Evolutionary conservation across 2,797 vertebrate genomes (phyloP).

Genomic region (Eutrigla gurnardus): DNA sequence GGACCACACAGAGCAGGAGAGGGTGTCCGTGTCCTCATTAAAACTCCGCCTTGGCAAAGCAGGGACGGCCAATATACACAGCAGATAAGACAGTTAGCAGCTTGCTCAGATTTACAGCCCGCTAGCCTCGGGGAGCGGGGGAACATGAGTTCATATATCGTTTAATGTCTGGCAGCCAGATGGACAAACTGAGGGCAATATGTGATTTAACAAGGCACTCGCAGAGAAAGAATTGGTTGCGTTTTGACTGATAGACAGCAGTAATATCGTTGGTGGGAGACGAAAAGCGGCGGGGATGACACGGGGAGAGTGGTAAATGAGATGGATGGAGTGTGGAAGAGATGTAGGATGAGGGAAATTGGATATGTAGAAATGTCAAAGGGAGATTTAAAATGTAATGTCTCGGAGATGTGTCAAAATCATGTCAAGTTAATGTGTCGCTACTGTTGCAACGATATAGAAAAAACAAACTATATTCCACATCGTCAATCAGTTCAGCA

Average conservation of each 20-base stretch:
- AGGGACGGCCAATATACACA: constrained; percentile 66
- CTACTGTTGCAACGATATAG: constrained; percentile 34
- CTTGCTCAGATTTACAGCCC: constrained; percentile 70
- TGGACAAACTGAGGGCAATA: constrained; percentile 56
- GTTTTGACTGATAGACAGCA: constrained; percentile 35
- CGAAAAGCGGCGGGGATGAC: constrained; percentile 39
- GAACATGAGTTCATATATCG: constrained; percentile 62
- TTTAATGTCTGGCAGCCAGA: constrained; percentile 73
- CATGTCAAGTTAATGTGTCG: constrained; percentile 12
- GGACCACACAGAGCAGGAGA: constrained; percentile 63
- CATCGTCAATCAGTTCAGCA: constrained; percentile 31
- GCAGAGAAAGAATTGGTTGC: constrained; percentile 20
- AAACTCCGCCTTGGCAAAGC: constrained; percentile 71
- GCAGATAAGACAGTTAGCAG: constrained; percentile 73
- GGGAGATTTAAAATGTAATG: neutral
- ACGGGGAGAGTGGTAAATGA: constrained; percentile 22
- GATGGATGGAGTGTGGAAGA: constrained; percentile 22
- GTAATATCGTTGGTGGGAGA: constrained; percentile 21
- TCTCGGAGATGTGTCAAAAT: constrained; percentile 16
- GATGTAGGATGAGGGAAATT: constrained; percentile 17
- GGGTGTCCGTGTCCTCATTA: constrained; percentile 74
- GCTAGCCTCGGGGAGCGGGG: constrained; percentile 51
- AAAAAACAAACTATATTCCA: constrained; percentile 28
- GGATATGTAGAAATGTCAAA: constrained; percentile 12
- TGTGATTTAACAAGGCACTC: constrained; percentile 47